phyloP scores from a whole-genome alignment of 2,888 invertebrate genomes.

The Limnephilus auricula region DNA sequence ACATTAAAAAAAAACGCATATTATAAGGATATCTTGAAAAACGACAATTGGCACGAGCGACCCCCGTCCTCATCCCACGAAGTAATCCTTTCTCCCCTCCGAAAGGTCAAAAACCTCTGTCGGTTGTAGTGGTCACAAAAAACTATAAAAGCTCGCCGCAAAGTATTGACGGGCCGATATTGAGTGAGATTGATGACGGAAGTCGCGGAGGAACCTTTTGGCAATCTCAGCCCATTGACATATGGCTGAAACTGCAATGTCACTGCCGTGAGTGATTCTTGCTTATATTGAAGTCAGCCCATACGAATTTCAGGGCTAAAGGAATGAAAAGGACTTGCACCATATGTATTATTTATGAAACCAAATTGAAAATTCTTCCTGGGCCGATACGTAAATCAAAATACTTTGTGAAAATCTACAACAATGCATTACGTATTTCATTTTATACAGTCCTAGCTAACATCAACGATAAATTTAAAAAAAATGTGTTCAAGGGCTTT shows the following conservation, averaged over 20 bases:
- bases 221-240: constrained; percentile 39
- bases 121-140: constrained; percentile 58
- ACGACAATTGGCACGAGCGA: background rate
- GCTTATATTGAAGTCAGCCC: constrained; percentile 14
- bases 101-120: constrained; percentile 18
- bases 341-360: background rate
- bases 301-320: background rate
- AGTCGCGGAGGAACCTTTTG: constrained; percentile 44
- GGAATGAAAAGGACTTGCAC: background rate
- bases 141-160: constrained; percentile 63
- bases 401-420: background rate
- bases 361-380: background rate
- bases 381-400: background rate
- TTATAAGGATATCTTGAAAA: background rate
- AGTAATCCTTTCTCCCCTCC: background rate
- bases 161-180: constrained; percentile 63
- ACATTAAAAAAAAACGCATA: background rate
- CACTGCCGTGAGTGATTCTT: constrained; percentile 52
- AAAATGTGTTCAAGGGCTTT: background rate
- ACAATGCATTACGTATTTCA: background rate
- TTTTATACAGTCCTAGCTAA: background rate
- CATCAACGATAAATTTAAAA: background rate
- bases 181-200: constrained; percentile 65
- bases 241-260: constrained; percentile 49
- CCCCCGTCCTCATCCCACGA: background rate